Percentiles rank a stretch among this genome's conserved stretches.
phyloP scores from a whole-genome alignment of 2,888 invertebrate species.

The Drosophila cyrtoloma region DNA sequence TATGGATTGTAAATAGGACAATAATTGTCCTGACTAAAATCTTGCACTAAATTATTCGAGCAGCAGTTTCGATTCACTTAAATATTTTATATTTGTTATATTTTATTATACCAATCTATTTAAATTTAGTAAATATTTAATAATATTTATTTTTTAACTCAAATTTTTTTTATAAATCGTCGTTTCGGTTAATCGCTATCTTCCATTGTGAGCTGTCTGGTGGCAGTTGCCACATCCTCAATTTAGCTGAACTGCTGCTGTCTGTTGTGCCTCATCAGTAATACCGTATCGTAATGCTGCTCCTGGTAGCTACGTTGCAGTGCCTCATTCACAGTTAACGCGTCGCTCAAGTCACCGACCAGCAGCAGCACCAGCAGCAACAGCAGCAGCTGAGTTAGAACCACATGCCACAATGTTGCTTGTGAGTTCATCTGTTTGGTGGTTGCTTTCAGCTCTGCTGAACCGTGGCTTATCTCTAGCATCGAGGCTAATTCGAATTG shows the following conservation, averaged over 20 bases:
- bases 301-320: conserved; percentile 41
- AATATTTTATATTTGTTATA: neutral
- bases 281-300: conserved; percentile 31
- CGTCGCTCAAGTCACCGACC: conserved; percentile 3
- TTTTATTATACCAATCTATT: neutral
- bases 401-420: too few relatives aligned
- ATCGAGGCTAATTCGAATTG: too few relatives aligned
- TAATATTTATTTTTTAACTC: neutral
- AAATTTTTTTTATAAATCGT: neutral
- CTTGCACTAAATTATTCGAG: neutral
- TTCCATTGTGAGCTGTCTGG: neutral
- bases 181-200: neutral
- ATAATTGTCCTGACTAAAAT: neutral
- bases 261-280: conserved; percentile 33
- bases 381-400: conserved; percentile 4
- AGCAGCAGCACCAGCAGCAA: conserved; percentile 13
- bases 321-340: conserved; percentile 9
- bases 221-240: conserved; percentile 10
- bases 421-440: conserved; percentile 26
- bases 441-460: neutral
- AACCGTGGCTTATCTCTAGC: conserved; percentile 12
- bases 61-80: neutral
- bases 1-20: neutral
- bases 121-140: neutral
- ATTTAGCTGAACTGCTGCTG: conserved; percentile 11